phyloP scores from a whole-genome alignment of 1,140 invertebrate species.

The Plectrocnemia conspersa region DNA sequence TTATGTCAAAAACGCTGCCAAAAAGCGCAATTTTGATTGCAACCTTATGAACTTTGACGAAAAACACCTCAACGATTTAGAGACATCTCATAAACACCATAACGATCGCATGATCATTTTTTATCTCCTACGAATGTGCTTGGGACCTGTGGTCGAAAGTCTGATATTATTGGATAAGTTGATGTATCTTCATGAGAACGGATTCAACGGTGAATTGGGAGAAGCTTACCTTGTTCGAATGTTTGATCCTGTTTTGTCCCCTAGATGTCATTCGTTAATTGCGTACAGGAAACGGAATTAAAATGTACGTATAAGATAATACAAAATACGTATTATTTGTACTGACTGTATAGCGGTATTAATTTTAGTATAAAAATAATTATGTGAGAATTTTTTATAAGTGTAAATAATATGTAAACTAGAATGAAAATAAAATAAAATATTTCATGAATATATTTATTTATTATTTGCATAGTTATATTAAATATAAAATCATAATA shows the following conservation, averaged over 20 bases:
- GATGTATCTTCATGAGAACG: constrained; percentile 70
- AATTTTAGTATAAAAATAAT: too few relatives aligned
- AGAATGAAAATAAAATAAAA: too few relatives aligned
- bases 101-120: constrained; percentile 70
- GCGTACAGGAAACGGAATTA: constrained; percentile 38
- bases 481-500: too few relatives aligned
- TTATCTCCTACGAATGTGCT: constrained; percentile 72
- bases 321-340: too few relatives aligned
- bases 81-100: constrained; percentile 45
- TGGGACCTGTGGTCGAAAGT: constrained; percentile 80
- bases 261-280: constrained; percentile 70
- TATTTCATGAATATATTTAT: too few relatives aligned
- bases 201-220: constrained; percentile 54
- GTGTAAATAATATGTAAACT: too few relatives aligned
- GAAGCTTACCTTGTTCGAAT: constrained; percentile 64
- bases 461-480: too few relatives aligned
- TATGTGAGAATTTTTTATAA: too few relatives aligned
- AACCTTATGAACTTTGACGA: constrained; percentile 45
- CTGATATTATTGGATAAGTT: constrained; percentile 80
- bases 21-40: constrained; percentile 48
- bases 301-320: too few relatives aligned
- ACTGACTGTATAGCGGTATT: too few relatives aligned
- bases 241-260: constrained; percentile 73
- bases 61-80: constrained; percentile 49
- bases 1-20: constrained; percentile 61